These are phyloP conservation scores for Xiphydria camelus DNA, from an alignment of 2,888 invertebrate genomes.

Conservation along the genomic window DNA sequence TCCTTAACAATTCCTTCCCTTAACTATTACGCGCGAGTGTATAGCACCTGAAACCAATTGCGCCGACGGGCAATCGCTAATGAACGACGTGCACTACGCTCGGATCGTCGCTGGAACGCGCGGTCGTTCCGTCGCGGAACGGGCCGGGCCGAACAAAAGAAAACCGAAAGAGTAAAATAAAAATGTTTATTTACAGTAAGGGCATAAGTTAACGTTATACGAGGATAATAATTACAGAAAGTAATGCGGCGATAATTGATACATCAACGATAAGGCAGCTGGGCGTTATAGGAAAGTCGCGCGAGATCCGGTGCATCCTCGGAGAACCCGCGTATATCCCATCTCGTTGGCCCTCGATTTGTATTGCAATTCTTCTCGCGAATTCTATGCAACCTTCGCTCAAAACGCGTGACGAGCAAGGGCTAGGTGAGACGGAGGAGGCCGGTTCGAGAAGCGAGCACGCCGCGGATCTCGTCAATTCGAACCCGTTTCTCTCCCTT, in stretches of 20 bases:
- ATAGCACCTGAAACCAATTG: too few species aligned
- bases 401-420: too few species aligned
- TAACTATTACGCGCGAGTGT: too few species aligned
- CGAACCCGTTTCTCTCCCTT: too few species aligned
- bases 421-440: too few species aligned
- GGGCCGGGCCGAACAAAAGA: constrained; percentile 4
- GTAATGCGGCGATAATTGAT: constrained; percentile 26
- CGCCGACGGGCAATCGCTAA: neutral
- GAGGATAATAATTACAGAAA: constrained; percentile 9
- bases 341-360: too few species aligned
- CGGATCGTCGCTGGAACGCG: neutral
- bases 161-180: constrained; percentile 34
- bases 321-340: neutral
- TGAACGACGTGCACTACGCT: neutral
- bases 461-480: too few species aligned
- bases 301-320: neutral
- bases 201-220: constrained; percentile 8
- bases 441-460: too few species aligned
- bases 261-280: too few species aligned
- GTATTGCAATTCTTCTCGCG: too few species aligned
- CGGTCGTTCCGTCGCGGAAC: neutral
- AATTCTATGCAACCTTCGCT: too few species aligned
- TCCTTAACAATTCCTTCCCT: too few species aligned
- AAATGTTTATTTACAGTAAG: constrained; percentile 40
- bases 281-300: neutral